phyloP scores from a whole-genome alignment of 1,140 invertebrate genomes.

The Lamellibrachia luymesi region DNA sequence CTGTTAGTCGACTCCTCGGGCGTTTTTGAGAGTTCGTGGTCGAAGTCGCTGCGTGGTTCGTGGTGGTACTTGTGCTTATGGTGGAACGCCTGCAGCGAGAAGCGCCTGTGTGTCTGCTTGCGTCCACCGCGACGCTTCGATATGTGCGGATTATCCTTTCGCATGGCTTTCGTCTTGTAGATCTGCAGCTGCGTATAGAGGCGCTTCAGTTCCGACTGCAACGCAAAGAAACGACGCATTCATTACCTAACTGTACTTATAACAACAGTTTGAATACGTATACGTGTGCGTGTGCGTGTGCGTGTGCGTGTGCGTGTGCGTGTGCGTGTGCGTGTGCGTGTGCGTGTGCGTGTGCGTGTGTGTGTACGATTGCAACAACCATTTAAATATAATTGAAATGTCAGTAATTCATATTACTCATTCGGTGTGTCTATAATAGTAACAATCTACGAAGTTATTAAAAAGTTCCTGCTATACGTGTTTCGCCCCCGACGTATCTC shows the following conservation, averaged over 20 bases:
- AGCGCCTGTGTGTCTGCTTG: slow-evolving; percentile 84
- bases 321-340: no score
- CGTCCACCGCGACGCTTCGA: slow-evolving; percentile 86
- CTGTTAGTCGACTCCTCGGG: slow-evolving; percentile 60
- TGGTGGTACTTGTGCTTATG: slow-evolving; percentile 55
- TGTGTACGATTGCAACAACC: no score
- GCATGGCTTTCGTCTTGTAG: slow-evolving; percentile 83
- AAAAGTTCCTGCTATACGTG: no score
- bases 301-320: no score
- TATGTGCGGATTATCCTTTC: slow-evolving; percentile 93
- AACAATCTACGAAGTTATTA: no score
- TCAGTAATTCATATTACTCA: no score
- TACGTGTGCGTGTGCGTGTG: no score
- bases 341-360: no score
- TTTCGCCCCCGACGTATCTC: no score
- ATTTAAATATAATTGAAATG: no score
- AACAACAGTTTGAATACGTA: background rate
- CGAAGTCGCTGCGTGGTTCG: slow-evolving; percentile 48
- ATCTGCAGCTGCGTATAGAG: slow-evolving; percentile 83
- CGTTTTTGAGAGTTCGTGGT: slow-evolving; percentile 55
- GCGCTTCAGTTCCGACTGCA: slow-evolving; percentile 81
- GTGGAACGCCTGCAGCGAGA: slow-evolving; percentile 71
- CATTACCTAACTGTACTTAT: background rate
- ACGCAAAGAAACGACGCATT: background rate
- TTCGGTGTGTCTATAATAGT: no score